These are phyloP conservation scores for Neoaliturus tenellus DNA, from an alignment of 2,888 invertebrate genomes.

Conservation along the genomic window DNA sequence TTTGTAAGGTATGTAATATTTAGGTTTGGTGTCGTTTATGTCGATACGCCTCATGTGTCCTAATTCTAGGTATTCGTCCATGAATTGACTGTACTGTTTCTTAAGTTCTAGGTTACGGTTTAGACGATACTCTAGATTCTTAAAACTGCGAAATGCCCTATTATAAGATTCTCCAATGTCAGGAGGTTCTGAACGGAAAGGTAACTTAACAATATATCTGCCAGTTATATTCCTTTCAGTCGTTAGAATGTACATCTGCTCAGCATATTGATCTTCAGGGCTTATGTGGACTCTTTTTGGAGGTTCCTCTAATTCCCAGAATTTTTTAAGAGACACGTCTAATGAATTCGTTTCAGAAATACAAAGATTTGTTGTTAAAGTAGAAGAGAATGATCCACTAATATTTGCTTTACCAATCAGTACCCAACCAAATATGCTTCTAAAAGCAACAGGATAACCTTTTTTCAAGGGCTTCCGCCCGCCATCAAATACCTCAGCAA, in stretches of 20 bases:
- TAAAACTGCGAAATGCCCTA: neutral
- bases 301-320: neutral
- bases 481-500: neutral
- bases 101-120: neutral
- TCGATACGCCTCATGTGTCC: neutral
- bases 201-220: neutral
- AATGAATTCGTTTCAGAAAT: neutral
- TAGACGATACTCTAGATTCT: neutral
- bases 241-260: neutral
- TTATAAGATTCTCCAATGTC: neutral
- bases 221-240: neutral
- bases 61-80: neutral
- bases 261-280: neutral
- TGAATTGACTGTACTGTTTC: neutral
- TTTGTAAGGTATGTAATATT: neutral
- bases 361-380: neutral
- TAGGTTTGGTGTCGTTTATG: neutral
- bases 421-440: constrained; percentile 14
- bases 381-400: neutral
- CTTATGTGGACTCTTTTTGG: neutral
- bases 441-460: constrained; percentile 14
- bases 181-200: neutral
- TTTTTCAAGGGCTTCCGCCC: neutral
- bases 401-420: neutral
- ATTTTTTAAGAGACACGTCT: neutral